Evolutionary conservation across 2,113 vertebrate species (phyloP), one percentile per base, ranked within the genome.

Genomic region (Colius striatus): DNA sequence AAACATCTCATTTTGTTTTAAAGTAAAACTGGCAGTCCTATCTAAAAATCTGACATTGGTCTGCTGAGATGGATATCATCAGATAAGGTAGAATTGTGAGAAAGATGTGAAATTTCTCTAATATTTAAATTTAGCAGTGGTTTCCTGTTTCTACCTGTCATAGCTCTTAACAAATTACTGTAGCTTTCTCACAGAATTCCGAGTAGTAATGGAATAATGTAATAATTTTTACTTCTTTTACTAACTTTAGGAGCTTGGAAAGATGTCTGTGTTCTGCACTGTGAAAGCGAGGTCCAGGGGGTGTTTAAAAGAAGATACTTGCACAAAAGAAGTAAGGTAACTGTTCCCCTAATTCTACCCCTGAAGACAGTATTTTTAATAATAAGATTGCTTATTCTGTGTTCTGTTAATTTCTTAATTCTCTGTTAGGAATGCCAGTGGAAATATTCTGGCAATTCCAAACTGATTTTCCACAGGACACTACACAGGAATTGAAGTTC

Each of bases 171-270:
- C 4, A 70, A 80, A 58, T 71, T 27, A 77, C 48, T 27, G 15
- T 61, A 50, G 10, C n/a, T 86, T 73, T 66, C 22, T 86, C 53
- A 58, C 16, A 51, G 38, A 60, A 43, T 80, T 90, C 27, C 55
- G 16, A 34, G 17, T 62, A 84, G 32, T 51, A 14, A 34, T 71
- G 29, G 10, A 23, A 53, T 90, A 68, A 66, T 34, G 18, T 63
- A n/a, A 60, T 90, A 74, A 92, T 51, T 89, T 89, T 78, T 82
- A 23, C 22, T 89, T 95, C 20, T 95, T 90, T 80, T 43, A 48
- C 48, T 81, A 32, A 67, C 80, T 88, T 77, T 90, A 86, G 41
- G 89, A 90, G 38, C 34, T 74, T 66, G 51, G 68, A 83, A 94
- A 79, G 50, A 77, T 94, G 70, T 79, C 38, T 47, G 3, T 70